These are phyloP conservation scores for Oncorhynchus gorbuscha DNA, from an alignment of 2,113 vertebrate genomes.

Conservation along the genomic window DNA sequence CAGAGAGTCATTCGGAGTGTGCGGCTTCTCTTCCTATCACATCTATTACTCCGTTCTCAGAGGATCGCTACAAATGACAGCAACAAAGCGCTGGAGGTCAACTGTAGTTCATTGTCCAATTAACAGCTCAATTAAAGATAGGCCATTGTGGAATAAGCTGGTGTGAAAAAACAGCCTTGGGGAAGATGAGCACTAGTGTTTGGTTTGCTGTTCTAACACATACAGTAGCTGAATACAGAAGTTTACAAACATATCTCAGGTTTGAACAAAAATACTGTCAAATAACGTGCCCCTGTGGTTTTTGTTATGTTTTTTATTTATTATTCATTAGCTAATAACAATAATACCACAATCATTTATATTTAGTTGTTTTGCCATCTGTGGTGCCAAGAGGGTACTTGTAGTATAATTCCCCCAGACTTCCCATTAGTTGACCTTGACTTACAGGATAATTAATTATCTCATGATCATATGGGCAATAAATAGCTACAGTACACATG, in stretches of 20 bases:
- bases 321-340: conserved; percentile 29
- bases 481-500: conserved; percentile 27
- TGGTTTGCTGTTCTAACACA: conserved; percentile 61
- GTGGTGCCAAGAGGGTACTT: conserved; percentile 40
- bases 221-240: conserved; percentile 37
- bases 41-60: conserved; percentile 34
- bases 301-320: too few relatives aligned
- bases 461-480: conserved; percentile 32
- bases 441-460: conserved; percentile 62
- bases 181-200: conserved; percentile 52
- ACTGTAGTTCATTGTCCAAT: conserved; percentile 60
- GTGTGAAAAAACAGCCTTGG: conserved; percentile 44
- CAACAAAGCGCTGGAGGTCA: conserved; percentile 49
- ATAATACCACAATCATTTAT: conserved; percentile 48
- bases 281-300: too few relatives aligned
- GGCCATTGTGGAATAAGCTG: conserved; percentile 55
- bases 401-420: conserved; percentile 46
- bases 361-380: background rate
- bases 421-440: conserved; percentile 61
- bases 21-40: conserved; percentile 21
- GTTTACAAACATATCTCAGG: too few relatives aligned
- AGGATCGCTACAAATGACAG: conserved; percentile 16
- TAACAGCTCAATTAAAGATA: conserved; percentile 62
- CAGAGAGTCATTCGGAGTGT: conserved; percentile 29
- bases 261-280: too few relatives aligned